Base-by-base conservation (phyloP, 2,888 invertebrate genomes). In the Drosophila suboccidentalis region DNA sequence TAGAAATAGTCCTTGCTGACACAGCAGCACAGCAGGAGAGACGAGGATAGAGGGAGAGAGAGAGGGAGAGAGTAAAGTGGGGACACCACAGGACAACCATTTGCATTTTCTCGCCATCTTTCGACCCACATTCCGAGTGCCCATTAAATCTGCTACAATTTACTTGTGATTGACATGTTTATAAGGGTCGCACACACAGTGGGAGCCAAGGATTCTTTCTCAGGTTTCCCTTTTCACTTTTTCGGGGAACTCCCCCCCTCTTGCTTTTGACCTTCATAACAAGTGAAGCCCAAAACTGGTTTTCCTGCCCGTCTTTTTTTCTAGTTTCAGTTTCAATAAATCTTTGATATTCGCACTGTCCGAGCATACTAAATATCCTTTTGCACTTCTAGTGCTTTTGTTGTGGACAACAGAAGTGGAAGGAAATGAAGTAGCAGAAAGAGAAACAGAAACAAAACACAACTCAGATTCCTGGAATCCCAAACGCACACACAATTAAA, bases 81-180 rank as follows among this genome's bases (percentile, higher is more conserved):
- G 2, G 17, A 15, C 44, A 34, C 17, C 32, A 44, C 13, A 15
- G 4, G 17, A 9, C 61, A 54, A 47, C 15, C 71, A 80, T 87
- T 82, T 87, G 88, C 86, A 88, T 88, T 82, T 78, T 63, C 60
- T 32, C 57, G 49, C 46, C 53, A 59, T 39, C 51, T 47, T 44
- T 41, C 66, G 71, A 66, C 78, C 81, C 78, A 76, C 75, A 80
- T 74, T 78, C 73, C 69, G 64, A 47, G 64, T 70, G 62, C 70
- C 78, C 82, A 87, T 80, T 86, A 82, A 83, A 85, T 87, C 87
- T 75, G 82, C 87, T 64, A 87, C 87, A 89, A 89, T 87, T 87
- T 87, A 85, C 89, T 87, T 71, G 81, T 85, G 89, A 87, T 87
- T 87, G 87, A 87, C 87, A 89, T 87, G 89, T 87, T 87, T 87